Evolutionary conservation across 2,888 invertebrate genomes (phyloP).

Genomic region (Ectropis crepuscularia): DNA sequence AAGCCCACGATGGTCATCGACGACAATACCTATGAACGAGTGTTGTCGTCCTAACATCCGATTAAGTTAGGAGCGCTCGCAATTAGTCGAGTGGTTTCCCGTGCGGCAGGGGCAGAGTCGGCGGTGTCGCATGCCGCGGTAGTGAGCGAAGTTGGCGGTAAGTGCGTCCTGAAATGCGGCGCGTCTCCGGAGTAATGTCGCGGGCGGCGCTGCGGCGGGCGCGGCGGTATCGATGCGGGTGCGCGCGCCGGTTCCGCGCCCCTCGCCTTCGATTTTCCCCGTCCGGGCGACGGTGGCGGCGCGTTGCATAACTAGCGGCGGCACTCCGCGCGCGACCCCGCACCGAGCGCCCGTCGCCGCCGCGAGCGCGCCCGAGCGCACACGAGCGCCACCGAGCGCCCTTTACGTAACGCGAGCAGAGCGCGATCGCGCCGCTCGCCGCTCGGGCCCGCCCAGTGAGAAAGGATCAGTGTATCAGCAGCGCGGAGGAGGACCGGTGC

Average conservation of each 20-base stretch:
- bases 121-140: conserved; percentile 28
- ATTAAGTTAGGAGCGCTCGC: conserved; percentile 34
- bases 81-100: conserved; percentile 47
- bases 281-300: conserved; percentile 76
- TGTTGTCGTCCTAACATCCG: conserved; percentile 17
- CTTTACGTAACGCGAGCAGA: conserved; percentile 76
- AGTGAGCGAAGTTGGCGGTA: conserved; percentile 41
- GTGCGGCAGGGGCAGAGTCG: conserved; percentile 33
- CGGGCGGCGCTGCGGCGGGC: conserved; percentile 51
- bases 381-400: conserved; percentile 75
- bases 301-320: conserved; percentile 81
- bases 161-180: conserved; percentile 50
- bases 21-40: conserved; percentile 14
- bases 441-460: conserved; percentile 62
- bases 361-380: conserved; percentile 77
- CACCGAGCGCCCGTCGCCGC: conserved; percentile 80
- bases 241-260: conserved; percentile 74
- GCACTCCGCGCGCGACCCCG: conserved; percentile 83
- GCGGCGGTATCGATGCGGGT: conserved; percentile 67
- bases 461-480: conserved; percentile 61
- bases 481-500: conserved; percentile 59
- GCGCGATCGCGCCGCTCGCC: conserved; percentile 43
- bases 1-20: background rate
- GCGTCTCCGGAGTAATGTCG: conserved; percentile 60
- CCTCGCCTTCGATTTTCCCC: conserved; percentile 75